Base-by-base conservation (phyloP, 1,140 invertebrate species). In the Pseudomyrmex concolor region DNA sequence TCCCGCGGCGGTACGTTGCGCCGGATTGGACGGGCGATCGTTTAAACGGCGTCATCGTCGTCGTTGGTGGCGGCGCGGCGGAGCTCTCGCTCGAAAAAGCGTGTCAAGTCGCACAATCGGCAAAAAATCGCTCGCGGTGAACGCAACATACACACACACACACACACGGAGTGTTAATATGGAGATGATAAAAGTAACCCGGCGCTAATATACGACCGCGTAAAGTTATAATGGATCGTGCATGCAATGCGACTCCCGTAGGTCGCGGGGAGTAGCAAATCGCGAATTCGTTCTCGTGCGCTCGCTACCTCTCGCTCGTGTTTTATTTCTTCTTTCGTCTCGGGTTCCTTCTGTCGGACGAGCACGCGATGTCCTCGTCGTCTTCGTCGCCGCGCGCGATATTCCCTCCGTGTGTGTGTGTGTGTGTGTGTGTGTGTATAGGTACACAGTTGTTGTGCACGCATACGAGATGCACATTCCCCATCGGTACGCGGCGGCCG, bases 121-220 rank as follows among this genome's bases (percentile, higher is more conserved):
- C 19, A 15, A 15, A 15, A 15, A 66, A 50, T 71, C 59, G 57
- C n/a, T 64, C 48, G 60, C 70, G 48, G 59, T 59, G 13, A 13
- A 60, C 43, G 51, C 59, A 70, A 22, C 48, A n/a, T n/a, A n/a
- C n/a, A 64, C 55, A 34, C 43, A 43, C 25, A 25, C 25, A 34
- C 34, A 34, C 34, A 68, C 64, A 25, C 45, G 64, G 45, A 60
- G 76, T 60, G 71, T 83, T 82, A 81, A 86, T 86, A 77, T 19
- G 50, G 43, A 54, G 72, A 86, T 84, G 62, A 86, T 73, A 70
- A 74, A 73, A 67, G 63, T 82, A 86, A 83, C 12, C 72, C n/a
- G 17, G 25, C 19, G 54, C 76, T 86, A 73, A 84, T 78, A 70
- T 74, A 78, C 22, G 62, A 45, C 34, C 67, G 81, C 78, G 54